phyloP scores from a whole-genome alignment of 35 echinoderm and acorn worm species.

The Lytechinus variegatus region DNA sequence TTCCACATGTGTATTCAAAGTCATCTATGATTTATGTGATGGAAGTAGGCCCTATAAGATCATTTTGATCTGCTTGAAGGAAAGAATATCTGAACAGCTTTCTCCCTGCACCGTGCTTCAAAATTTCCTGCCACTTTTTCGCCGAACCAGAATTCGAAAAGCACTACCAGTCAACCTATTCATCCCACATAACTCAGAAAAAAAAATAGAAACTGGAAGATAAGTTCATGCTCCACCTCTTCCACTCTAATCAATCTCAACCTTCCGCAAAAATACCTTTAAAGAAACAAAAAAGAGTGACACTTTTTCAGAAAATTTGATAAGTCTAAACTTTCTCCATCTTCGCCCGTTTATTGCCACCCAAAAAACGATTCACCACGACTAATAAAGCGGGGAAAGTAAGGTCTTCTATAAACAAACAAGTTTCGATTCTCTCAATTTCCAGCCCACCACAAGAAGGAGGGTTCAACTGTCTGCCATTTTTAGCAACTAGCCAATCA shows the following conservation, averaged over 20 bases:
- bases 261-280: not conserved
- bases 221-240: not conserved
- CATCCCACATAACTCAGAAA: not conserved
- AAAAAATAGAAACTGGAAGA: not conserved
- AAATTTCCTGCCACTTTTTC: not conserved
- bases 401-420: conserved; percentile 5
- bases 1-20: not conserved
- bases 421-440: conserved; percentile 33
- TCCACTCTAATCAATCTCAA: not conserved
- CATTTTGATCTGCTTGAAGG: too few species aligned
- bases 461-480: not conserved
- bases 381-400: conserved; percentile 1
- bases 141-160: not conserved
- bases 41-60: not conserved
- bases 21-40: not conserved
- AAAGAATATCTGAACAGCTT: too few species aligned
- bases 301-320: conserved; percentile 1
- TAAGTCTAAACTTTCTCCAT: conserved; percentile 24
- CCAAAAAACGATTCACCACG: conserved; percentile 17
- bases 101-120: not conserved
- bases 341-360: not conserved
- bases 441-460: conserved; percentile 24
- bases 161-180: not conserved
- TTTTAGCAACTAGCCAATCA: not conserved
- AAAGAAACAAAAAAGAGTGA: not conserved